Conservation (phyloP, 2,797 vertebrate genomes). For the Hybognathus amarus region DNA sequence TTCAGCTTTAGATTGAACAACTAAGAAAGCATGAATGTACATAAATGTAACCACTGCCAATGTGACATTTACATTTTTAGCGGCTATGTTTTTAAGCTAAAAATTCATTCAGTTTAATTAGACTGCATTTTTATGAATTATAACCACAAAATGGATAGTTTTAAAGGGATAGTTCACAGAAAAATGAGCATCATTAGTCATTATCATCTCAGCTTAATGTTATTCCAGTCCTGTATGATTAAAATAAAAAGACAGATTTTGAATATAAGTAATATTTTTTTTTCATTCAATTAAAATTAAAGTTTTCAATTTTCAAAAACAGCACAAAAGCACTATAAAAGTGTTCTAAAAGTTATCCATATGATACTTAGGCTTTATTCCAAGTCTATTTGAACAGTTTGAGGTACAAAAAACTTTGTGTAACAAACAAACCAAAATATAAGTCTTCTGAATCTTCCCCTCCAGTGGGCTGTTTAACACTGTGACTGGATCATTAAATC, state of each 20-base stretch:
- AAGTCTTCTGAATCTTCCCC: background rate
- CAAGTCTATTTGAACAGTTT: background rate
- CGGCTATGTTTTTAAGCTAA: background rate
- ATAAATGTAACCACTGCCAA: background rate
- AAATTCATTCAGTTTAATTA: conserved; percentile 12
- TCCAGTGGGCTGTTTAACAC: background rate
- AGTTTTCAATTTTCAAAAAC: background rate
- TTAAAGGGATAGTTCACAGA: background rate
- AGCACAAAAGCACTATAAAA: background rate
- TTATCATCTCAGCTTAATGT: conserved; percentile 1
- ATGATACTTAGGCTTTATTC: background rate
- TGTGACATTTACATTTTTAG: background rate
- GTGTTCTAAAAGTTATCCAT: background rate
- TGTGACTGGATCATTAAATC: background rate
- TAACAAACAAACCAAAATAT: background rate
- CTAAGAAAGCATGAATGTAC: conserved; percentile 3
- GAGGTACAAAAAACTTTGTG: background rate
- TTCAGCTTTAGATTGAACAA: background rate
- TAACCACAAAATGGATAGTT: background rate
- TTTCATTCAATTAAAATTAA: background rate
- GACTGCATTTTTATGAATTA: background rate
- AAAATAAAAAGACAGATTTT: background rate
- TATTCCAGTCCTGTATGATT: background rate
- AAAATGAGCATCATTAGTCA: background rate
- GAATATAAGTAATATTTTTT: background rate